Evolutionary conservation across 1,140 invertebrate genomes (phyloP), one percentile per base, ranked within the genome.

Genomic region (Scylla paramamosain): DNA sequence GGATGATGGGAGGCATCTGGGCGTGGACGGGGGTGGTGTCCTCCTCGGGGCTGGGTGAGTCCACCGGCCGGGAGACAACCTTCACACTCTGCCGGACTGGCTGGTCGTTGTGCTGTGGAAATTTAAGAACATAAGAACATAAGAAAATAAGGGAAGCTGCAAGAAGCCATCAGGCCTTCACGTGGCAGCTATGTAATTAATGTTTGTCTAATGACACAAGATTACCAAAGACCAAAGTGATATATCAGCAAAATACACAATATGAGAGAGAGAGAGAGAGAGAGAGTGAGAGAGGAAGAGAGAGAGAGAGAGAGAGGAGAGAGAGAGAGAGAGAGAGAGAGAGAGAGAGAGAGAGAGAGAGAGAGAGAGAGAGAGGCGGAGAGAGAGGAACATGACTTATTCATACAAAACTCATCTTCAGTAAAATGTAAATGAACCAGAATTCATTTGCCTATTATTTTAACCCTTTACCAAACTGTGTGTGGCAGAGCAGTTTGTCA

Each of bases 11-110:
- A 31, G 95, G 95, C 95, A 96, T 96, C 93, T 97, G 97, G 29
- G 97, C 97, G 96, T 98, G 97, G 12, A 98, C 97, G 7, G 97
- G 97, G 3, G 97, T 98, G 20, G 97, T 97, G 95, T 96, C 95
- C 48, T 98, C 98, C 95, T 98, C 98, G 32, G 97, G 98, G 97
- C 97, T 98, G 7, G 98, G 98, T 96, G 97, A 98, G 96, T 98
- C 97, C 94, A 97, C 97, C 45, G 97, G 97, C 95, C 97, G 97
- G 4, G 97, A 97, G 94, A 97, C 97, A 88, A 98, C 97, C 96
- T 97, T 97, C 0, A 98, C 97, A 12, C 97, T 97, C 88, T 97
- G 97, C 92, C 97, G 97, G 46, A 96, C 96, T 46, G 96, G 96
- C 91, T 96, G 96, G 77, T 96, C 96, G 32, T 96, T 96, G 95